phyloP scores from a whole-genome alignment of 1,140 invertebrate species.

The Sycophaga agraensis region DNA sequence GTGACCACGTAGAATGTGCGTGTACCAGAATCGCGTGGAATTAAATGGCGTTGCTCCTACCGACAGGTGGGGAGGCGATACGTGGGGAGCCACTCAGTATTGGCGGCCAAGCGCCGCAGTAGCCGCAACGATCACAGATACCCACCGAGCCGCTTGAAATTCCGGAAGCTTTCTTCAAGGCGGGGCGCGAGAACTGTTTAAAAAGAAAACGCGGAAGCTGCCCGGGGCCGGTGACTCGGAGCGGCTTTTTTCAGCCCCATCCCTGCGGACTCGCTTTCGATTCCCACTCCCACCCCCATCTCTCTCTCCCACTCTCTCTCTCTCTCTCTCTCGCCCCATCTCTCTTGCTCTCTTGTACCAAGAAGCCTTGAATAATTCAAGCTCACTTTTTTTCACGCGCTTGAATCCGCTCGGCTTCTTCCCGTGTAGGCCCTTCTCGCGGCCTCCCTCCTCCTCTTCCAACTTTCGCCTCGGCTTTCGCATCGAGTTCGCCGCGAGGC shows the following conservation, averaged over 20 bases:
- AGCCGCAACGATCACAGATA: neutral
- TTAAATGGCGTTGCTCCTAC: too few relatives aligned
- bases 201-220: neutral
- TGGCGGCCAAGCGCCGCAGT: neutral
- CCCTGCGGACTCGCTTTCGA: neutral
- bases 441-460: neutral
- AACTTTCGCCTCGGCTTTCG: neutral
- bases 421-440: too few relatives aligned
- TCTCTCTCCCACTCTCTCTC: neutral
- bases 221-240: neutral
- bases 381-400: too few relatives aligned
- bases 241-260: slow-evolving; percentile 6
- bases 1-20: neutral
- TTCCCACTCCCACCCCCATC: neutral
- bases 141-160: neutral
- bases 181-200: neutral
- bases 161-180: neutral
- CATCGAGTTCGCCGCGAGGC: too few relatives aligned
- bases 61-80: too few relatives aligned
- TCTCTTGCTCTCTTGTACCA: neutral
- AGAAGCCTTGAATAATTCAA: too few relatives aligned
- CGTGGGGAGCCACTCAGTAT: too few relatives aligned
- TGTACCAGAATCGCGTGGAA: neutral
- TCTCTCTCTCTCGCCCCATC: neutral
- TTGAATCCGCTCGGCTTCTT: too few relatives aligned